Evolutionary conservation across 2,113 vertebrate species (phyloP).

Genomic region (Vicugna pacos): DNA sequence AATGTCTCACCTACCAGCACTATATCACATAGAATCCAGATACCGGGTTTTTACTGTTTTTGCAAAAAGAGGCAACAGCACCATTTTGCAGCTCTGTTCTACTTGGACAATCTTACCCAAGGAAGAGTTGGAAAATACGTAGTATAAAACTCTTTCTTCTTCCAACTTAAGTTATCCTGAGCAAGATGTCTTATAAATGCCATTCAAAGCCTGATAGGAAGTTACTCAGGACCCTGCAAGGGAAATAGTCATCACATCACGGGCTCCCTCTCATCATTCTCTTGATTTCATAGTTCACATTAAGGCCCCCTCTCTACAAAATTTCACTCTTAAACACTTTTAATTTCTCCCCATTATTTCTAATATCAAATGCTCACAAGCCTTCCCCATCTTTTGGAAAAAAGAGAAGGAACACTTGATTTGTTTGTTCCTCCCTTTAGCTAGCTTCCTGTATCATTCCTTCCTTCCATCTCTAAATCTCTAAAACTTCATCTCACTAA

Average conservation of each 20-base stretch:
- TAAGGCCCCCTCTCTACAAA: background rate
- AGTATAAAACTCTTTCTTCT: background rate
- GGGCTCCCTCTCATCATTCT: background rate
- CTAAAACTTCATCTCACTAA: background rate
- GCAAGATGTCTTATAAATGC: background rate
- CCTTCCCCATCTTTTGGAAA: background rate
- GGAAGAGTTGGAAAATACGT: conserved; percentile 22
- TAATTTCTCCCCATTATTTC: background rate
- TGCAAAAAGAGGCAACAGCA: background rate
- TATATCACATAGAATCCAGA: background rate
- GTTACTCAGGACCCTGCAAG: background rate
- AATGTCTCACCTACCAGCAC: background rate
- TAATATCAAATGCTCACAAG: background rate
- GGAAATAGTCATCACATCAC: background rate
- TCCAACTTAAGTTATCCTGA: background rate
- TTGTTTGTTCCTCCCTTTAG: background rate
- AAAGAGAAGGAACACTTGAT: background rate
- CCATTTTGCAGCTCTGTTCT: background rate
- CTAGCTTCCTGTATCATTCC: background rate
- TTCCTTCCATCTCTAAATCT: background rate
- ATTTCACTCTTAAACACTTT: background rate
- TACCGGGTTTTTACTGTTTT: background rate
- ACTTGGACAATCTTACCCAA: background rate
- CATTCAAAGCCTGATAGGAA: background rate
- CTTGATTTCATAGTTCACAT: background rate